Evolutionary conservation across 1,140 invertebrate species (phyloP), one percentile per base, ranked within the genome.

Genomic region (Caenorhabditis remanei): DNA sequence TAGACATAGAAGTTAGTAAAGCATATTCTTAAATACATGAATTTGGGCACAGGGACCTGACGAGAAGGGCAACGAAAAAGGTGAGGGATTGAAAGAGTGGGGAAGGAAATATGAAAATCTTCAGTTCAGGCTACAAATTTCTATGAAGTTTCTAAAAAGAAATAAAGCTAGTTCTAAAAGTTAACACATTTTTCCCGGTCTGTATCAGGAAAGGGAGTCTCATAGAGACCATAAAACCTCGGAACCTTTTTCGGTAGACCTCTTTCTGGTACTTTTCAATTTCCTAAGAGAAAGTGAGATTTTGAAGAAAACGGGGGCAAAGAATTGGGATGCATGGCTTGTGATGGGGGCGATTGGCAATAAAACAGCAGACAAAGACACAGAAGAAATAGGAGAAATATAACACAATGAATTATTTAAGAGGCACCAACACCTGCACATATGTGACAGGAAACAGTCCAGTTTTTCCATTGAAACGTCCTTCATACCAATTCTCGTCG

Each of bases 401-500:
- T 5, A 46, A 14, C 8, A 46, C 6, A 53, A 50, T 79, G 9
- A 41, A 50, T 67, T 65, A 85, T 67, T 65, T 61, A 41, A 90
- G 71, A 16, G 90, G 89, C 56, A 90, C 89, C 24, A 89, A n/a
- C 32, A 92, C 91, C 84, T 91, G 88, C 32, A 92, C 91, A 79
- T 92, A 92, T 50, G 87, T 87, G 41, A 91, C 88, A 21, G 91
- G 91, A 86, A 92, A 92, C 85, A 91, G 92, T 46, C 91, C 91
- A 84, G 85, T 84, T 83, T 92, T 90, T 40, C 92, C 92, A 75
- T 90, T 90, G 9, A 88, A 24, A 48, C 75, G 79, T 16, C 91
- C 91, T 87, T 92, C 92, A 65, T 79, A 92, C 91, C 91, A 92
- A 71, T 92, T 92, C 55, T 92, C 91, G 75, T 92, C 91, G 24